Percentiles rank a stretch among this genome's conserved stretches.
These are phyloP conservation scores for Drosophila lacicola DNA, from an alignment of 2,888 invertebrate genomes.

Conservation along the genomic window DNA sequence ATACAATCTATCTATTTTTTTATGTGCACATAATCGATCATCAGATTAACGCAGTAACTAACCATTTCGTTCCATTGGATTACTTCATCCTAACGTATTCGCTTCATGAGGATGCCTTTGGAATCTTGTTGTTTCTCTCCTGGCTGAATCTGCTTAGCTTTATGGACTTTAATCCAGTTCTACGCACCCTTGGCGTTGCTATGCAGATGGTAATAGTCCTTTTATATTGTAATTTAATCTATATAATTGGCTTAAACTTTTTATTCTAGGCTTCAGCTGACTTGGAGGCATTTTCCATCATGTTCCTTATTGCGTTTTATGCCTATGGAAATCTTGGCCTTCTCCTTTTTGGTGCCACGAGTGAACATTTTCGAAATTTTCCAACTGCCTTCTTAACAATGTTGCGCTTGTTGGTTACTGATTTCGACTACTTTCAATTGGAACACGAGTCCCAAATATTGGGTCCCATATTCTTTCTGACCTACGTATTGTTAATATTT, in stretches of 20 bases:
- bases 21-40: neutral
- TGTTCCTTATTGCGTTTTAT: slow-evolving; percentile 91
- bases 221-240: slow-evolving; percentile 84
- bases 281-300: slow-evolving; percentile 89
- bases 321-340: slow-evolving; percentile 91
- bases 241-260: neutral
- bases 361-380: slow-evolving; percentile 87
- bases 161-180: slow-evolving; percentile 90
- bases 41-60: neutral
- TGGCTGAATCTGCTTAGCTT: slow-evolving; percentile 91
- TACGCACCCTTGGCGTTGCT: slow-evolving; percentile 16
- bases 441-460: slow-evolving; percentile 88
- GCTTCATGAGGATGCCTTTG: slow-evolving; percentile 87
- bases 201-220: slow-evolving; percentile 16
- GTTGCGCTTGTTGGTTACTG: slow-evolving; percentile 90
- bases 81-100: slow-evolving; percentile 86
- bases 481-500: slow-evolving; percentile 91
- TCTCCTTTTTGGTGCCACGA: slow-evolving; percentile 89
- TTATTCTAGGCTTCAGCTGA: slow-evolving; percentile 87
- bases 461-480: slow-evolving; percentile 90
- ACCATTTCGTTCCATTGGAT: slow-evolving; percentile 85
- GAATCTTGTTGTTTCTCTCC: slow-evolving; percentile 88
- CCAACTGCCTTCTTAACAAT: slow-evolving; percentile 88
- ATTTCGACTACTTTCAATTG: slow-evolving; percentile 89
- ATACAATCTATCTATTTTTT: slow-evolving; percentile 12